Evolutionary conservation across 2,113 vertebrate genomes (phyloP), one percentile per base, ranked within the genome.

Genomic region (Poecilia latipinna): DNA sequence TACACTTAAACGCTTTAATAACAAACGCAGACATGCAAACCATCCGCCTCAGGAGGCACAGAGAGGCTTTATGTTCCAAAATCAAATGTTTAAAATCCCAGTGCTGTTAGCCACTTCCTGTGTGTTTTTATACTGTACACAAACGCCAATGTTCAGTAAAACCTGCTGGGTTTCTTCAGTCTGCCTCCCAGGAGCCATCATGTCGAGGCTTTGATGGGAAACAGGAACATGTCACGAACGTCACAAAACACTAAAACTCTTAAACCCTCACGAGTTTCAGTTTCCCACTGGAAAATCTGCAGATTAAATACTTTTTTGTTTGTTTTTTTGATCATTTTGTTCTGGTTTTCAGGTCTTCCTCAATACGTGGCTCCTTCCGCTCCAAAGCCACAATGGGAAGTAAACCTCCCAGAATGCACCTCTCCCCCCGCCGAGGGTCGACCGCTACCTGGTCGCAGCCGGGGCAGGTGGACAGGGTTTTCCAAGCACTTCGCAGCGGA

Each of bases 381-480:
- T 94, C 95, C 0, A 97, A 95, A 81, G 84, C 87, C 61, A 84
- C 33, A 8, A 17, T 93, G 0, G 86, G 88, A 0, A 76, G 86
- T 1, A 97, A 93, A 44, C 82, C 94, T 33, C 85, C 95, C 90
- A 97, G 93, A 86, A 92, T 82, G 26, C 94, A 96, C 0, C 78
- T 92, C 12, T 93, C 95, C 1, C 89, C 96, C 71, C 89, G 91
- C 77, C 95, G 95, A 81, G 93, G 89, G 4, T 61, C 91, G 0
- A 89, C 91, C 7, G 57, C 93, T 69, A 87, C 91, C 79, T 96
- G 95, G 88, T 89, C 87, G 10, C 95, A 96, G 90, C 97, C 97
- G 0, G 95, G 96, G 75, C 95, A 97, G 77, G 97, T 99, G 80
- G 96, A 97, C 94, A 93, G 87, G 80, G 94, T 97, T 85, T 99